Percentiles rank a stretch among this genome's conserved stretches.
phyloP scores from a whole-genome alignment of 2,797 vertebrate genomes.

The Enteromius anoplus region DNA sequence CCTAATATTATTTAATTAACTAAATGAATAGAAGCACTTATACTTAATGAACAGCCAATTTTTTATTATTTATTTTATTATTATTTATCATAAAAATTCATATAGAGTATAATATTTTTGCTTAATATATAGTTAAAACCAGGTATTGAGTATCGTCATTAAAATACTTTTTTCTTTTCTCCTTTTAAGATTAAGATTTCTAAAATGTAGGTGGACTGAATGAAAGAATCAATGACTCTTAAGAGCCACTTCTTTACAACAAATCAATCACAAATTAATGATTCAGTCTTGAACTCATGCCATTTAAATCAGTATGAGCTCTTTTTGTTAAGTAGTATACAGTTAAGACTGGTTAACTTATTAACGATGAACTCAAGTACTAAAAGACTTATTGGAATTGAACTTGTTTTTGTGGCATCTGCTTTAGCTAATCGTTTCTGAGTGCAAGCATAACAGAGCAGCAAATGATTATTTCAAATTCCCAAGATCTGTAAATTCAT shows the following conservation, averaged over 20 bases:
- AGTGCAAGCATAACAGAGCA: background rate
- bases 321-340: background rate
- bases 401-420: background rate
- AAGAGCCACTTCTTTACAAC: background rate
- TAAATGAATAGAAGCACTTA: background rate
- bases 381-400: background rate
- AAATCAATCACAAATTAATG: background rate
- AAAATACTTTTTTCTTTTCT: background rate
- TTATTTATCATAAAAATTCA: no score
- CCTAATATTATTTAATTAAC: background rate
- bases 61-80: no score
- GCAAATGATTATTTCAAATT: conserved; percentile 19
- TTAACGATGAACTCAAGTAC: background rate
- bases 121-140: background rate
- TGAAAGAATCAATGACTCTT: background rate
- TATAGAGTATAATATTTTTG: background rate
- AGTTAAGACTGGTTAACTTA: background rate
- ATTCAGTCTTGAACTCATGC: background rate
- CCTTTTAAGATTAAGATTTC: no score
- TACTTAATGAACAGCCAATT: background rate
- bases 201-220: background rate
- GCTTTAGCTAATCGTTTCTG: background rate
- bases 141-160: background rate
- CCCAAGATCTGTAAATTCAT: conserved; percentile 25
- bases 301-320: background rate